These are phyloP conservation scores for Mayetiola destructor DNA, from an alignment of 2,888 invertebrate species.

Conservation along the genomic window DNA sequence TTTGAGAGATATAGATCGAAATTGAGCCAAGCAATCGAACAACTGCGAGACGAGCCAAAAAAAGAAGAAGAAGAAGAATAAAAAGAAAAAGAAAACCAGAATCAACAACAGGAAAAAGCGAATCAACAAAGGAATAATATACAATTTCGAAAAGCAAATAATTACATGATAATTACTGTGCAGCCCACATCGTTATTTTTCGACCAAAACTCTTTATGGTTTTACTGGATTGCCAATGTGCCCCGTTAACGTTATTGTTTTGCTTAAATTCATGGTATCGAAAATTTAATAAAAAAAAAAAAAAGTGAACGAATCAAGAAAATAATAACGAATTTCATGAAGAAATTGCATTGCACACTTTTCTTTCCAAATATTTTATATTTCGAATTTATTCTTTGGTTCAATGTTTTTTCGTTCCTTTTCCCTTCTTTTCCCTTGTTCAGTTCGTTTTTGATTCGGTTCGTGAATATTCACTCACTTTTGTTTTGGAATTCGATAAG, in stretches of 20 bases:
- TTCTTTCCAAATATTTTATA: no score
- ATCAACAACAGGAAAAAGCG: not conserved
- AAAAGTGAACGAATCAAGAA: no score
- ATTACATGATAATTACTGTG: slow-evolving; percentile 6
- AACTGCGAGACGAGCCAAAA: not conserved
- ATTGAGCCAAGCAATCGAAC: not conserved
- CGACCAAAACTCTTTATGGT: not conserved
- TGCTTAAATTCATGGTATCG: no score
- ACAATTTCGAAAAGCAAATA: slow-evolving; percentile 10
- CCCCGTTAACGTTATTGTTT: not conserved
- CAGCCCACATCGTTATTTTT: slow-evolving; percentile 7
- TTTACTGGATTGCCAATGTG: not conserved
- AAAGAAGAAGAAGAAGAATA: not conserved
- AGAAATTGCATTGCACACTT: no score
- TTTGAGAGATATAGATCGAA: not conserved
- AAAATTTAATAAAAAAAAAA: no score
- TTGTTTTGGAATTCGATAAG: no score
- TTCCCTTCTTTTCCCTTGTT: no score
- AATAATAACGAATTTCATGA: no score
- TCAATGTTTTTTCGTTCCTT: no score
- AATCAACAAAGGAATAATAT: slow-evolving; percentile 9
- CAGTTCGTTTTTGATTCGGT: no score
- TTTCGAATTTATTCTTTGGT: no score
- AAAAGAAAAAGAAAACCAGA: slow-evolving; percentile 10
- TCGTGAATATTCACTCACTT: no score